A percentile compares a stretch with the other conserved stretches of the same genome.
Conservation (phyloP, 1,140 invertebrate species). For the Nasonia giraulti region DNA sequence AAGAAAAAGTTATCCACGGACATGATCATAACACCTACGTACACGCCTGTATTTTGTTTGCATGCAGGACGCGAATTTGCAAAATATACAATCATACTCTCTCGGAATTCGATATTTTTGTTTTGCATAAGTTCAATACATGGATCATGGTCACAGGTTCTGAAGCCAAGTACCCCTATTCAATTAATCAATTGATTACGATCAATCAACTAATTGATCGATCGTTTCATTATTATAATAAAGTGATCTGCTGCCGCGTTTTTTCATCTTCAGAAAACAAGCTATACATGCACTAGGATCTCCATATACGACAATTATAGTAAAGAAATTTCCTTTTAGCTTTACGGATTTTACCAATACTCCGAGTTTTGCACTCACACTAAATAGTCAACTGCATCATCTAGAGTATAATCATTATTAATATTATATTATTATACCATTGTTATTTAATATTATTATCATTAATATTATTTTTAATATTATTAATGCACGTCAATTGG, state of each 20-base stretch:
- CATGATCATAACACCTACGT: conserved; percentile 19
- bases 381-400: conserved; percentile 55
- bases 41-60: conserved; percentile 26
- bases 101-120: neutral
- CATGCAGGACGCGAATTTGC: conserved; percentile 8
- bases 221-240: neutral
- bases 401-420: conserved; percentile 33
- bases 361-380: conserved; percentile 48
- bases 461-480: conserved; percentile 60
- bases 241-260: neutral
- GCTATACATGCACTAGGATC: conserved; percentile 52
- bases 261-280: conserved; percentile 50
- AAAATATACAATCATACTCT: conserved; percentile 42
- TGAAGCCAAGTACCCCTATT: conserved; percentile 16
- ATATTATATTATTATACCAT: conserved; percentile 7
- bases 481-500: conserved; percentile 65
- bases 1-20: conserved; percentile 21
- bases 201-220: neutral
- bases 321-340: conserved; percentile 47
- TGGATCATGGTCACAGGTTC: conserved; percentile 4
- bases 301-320: conserved; percentile 50
- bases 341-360: conserved; percentile 27
- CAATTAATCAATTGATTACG: conserved; percentile 22
- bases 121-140: conserved; percentile 5
- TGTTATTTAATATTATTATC: conserved; percentile 52